Percentiles rank a stretch among this genome's conserved stretches.
phyloP scores from a whole-genome alignment of 2,113 vertebrate genomes.

The Salvelinus fontinalis region DNA sequence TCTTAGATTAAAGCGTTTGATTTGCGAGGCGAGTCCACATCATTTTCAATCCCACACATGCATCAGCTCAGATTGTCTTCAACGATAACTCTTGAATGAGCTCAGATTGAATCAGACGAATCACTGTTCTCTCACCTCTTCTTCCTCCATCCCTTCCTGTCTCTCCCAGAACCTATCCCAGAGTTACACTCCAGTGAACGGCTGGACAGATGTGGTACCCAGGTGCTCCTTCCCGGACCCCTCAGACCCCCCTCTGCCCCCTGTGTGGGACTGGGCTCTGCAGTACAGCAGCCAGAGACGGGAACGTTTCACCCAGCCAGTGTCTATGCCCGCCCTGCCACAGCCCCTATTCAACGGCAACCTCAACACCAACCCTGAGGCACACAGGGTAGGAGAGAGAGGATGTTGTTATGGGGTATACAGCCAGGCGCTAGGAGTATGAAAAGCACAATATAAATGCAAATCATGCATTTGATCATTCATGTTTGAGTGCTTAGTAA shows the following conservation, averaged over 20 bases:
- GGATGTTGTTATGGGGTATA: too few relatives aligned
- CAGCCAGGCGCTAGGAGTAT: too few relatives aligned
- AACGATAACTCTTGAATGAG: not conserved
- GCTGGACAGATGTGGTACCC: constrained; percentile 66
- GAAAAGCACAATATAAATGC: too few relatives aligned
- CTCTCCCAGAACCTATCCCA: constrained; percentile 72
- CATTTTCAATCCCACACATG: not conserved
- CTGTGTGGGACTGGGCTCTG: constrained; percentile 88
- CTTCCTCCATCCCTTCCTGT: not conserved
- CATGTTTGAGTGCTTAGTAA: too few relatives aligned
- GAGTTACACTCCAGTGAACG: constrained; percentile 78
- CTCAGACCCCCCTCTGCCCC: constrained; percentile 53
- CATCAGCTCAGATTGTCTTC: not conserved
- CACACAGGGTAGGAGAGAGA: constrained; percentile 69
- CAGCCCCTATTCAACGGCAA: constrained; percentile 67
- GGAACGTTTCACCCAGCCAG: constrained; percentile 78
- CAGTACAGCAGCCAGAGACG: constrained; percentile 78
- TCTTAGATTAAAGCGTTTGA: too few relatives aligned
- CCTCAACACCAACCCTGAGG: constrained; percentile 58
- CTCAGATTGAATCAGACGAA: not conserved
- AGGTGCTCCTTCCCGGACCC: constrained; percentile 56
- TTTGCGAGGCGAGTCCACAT: too few relatives aligned
- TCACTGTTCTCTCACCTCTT: not conserved
- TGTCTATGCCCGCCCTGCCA: constrained; percentile 30
- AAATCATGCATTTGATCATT: too few relatives aligned